phyloP scores from a whole-genome alignment of 2,888 invertebrate species.

The Cryptus armator region DNA sequence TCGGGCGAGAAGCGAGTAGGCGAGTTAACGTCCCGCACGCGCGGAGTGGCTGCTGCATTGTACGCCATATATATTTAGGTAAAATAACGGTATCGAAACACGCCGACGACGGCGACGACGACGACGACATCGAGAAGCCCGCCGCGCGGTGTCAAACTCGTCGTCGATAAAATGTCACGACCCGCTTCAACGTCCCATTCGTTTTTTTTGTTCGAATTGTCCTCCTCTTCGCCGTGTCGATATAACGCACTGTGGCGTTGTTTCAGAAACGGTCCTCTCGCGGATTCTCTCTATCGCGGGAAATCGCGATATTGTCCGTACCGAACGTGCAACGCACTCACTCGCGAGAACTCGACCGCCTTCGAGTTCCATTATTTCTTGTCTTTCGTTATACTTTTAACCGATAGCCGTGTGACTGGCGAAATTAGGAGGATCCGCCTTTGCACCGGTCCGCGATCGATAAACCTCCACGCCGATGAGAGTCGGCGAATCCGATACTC shows the following conservation, averaged over 20 bases:
- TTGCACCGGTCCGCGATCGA: not conserved
- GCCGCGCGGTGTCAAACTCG: slow-evolving; percentile 42
- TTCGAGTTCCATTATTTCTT: slow-evolving; percentile 19
- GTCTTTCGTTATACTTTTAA: not conserved
- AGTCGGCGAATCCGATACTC: not conserved
- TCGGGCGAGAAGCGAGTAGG: slow-evolving; percentile 7
- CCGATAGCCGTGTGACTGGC: slow-evolving; percentile 22
- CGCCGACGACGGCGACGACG: slow-evolving; percentile 44
- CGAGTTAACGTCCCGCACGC: not conserved
- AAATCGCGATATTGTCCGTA: not conserved
- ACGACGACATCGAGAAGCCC: slow-evolving; percentile 29
- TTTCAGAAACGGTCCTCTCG: slow-evolving; percentile 32
- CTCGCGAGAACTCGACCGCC: not conserved
- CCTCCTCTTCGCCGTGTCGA: slow-evolving; percentile 4
- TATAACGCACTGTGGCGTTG: not conserved
- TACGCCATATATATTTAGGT: slow-evolving; percentile 40
- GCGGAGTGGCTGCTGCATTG: slow-evolving; percentile 5
- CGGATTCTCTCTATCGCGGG: slow-evolving; percentile 9
- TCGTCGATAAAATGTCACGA: slow-evolving; percentile 55
- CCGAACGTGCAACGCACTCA: not conserved
- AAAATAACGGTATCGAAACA: slow-evolving; percentile 50
- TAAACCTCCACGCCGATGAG: not conserved
- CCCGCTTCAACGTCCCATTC: slow-evolving; percentile 22
- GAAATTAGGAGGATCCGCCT: not conserved
- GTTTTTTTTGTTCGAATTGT: not conserved